Evolutionary conservation across 2,797 vertebrate species (phyloP), one percentile per base, ranked within the genome.

Genomic region (Ataeniobius toweri): DNA sequence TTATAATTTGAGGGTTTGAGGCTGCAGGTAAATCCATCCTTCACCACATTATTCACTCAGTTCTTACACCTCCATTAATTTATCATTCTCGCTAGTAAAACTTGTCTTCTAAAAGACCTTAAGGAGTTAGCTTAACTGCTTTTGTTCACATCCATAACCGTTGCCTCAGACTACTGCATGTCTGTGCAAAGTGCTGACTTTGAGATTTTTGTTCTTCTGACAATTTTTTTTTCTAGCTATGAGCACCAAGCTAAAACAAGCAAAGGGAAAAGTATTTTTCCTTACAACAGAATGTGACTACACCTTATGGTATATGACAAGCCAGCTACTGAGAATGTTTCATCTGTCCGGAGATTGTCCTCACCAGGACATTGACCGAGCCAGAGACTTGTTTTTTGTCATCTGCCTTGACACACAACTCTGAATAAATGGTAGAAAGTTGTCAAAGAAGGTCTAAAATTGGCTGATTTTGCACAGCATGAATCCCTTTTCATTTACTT

Each of bases 401-500:
- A 67, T 41, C 20, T 67, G 39, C 36, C 36, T 67, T 67, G 63
- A 67, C 10, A 12, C 63, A 41, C 63, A 24, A 41, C 39, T 67
- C 24, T 41, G 36, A 69, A 44, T 46, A 69, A 14, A 14, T 24
- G 41, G 41, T 3, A 10, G 22, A 69, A 69, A 24, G 41, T 69
- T 69, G 67, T 69, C 41, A 46, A 44, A 26, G 41, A 69, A 24
- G 39, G 46, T 5, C 67, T 69, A 69, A 69, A 69, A 67, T 67
- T 36, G 36, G 24, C 63, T 67, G 22, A 6, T 41, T 36, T 24
- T 67, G 20, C 63, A 41, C 39, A 67, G 10, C 20, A 41, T 67
- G 36, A 41, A 9, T 67, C 39, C 20, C 63, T 41, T 41, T 67
- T 67, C 9, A 24, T 41, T 24, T 41, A 67, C 22, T 41, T 67